Evolutionary conservation across 2,888 invertebrate species (phyloP), one percentile per base, ranked within the genome.

Genomic region (Laothoe populi): DNA sequence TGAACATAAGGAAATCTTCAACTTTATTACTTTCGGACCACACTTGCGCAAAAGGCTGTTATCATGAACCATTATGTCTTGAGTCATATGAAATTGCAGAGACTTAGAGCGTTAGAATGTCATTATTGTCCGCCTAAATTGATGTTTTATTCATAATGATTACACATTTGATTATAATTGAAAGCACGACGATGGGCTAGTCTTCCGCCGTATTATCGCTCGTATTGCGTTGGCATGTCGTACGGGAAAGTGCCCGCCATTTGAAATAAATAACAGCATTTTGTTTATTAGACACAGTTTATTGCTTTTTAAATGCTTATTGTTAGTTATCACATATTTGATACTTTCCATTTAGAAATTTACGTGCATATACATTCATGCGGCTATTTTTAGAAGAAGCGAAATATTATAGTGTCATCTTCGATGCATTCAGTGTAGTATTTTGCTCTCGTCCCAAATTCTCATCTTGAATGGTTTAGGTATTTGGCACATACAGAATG

Each of bases 181-280:
- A 70, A 70, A 71, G 70, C 53, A 53, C 53, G 31, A 68, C 68
- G 66, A 67, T 64, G 64, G 63, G 19, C 66, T 66, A 62, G 58
- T 66, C 71, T 77, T 72, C 77, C 80, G 53, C 11, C 26, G 49
- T 31, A 16, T 19, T 31, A 53, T 53, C 31, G 31, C 19, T 19
- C 19, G 35, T 19, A 19, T 3, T n/a, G 7, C 44, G n/a, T 44
- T 7, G 7, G 8, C 26, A 31, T 49, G n/a, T 16, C 61, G 68
- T 75, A 60, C 26, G 57, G 75, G 80, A 80, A 80, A 81, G 79
- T 78, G 70, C 73, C 65, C 70, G 68, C 70, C 69, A 68, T 74
- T 69, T 71, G 1, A 53, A 35, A 10, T 35, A 31, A 19, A 53
- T 44, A 44, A 16, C 42, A 31, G 19, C 7, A 57, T 42, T 23